Evolutionary conservation across 2,113 vertebrate species (phyloP).

Genomic region (Odontophorus gujanensis): DNA sequence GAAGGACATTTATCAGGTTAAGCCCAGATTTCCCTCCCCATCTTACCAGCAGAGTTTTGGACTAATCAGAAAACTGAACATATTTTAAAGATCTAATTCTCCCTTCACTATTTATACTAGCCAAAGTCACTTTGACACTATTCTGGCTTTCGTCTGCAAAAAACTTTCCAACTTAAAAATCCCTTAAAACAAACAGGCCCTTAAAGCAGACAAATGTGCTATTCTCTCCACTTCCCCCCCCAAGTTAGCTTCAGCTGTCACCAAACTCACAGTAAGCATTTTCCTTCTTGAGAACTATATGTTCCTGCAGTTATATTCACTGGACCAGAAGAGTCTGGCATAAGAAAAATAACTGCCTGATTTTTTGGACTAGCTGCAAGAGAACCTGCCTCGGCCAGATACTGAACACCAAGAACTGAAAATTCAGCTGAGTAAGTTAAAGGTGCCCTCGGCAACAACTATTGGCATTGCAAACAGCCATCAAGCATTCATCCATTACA

Average conservation of each 20-base stretch:
- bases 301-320: constrained; percentile 51
- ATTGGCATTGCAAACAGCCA: background rate
- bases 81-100: constrained; percentile 47
- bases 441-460: background rate
- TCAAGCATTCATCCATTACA: background rate
- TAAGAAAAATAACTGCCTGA: background rate
- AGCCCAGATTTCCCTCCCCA: constrained; percentile 40
- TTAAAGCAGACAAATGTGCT: background rate
- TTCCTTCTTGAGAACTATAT: constrained; percentile 57
- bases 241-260: constrained; percentile 60
- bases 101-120: constrained; percentile 40
- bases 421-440: background rate
- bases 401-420: background rate
- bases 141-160: background rate
- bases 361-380: constrained; percentile 48
- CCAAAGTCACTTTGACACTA: constrained; percentile 55
- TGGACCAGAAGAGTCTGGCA: constrained; percentile 60
- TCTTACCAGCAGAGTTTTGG: constrained; percentile 50
- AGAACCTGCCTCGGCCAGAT: constrained; percentile 40
- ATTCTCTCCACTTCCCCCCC: background rate
- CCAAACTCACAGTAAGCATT: constrained; percentile 61
- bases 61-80: constrained; percentile 44
- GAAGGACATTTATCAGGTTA: constrained; percentile 59
- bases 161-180: constrained; percentile 30
- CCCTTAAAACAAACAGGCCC: background rate